Percentiles rank a stretch among this genome's conserved stretches.
phyloP scores from a whole-genome alignment of 2,113 vertebrate genomes.

The Lepisosteus oculatus region DNA sequence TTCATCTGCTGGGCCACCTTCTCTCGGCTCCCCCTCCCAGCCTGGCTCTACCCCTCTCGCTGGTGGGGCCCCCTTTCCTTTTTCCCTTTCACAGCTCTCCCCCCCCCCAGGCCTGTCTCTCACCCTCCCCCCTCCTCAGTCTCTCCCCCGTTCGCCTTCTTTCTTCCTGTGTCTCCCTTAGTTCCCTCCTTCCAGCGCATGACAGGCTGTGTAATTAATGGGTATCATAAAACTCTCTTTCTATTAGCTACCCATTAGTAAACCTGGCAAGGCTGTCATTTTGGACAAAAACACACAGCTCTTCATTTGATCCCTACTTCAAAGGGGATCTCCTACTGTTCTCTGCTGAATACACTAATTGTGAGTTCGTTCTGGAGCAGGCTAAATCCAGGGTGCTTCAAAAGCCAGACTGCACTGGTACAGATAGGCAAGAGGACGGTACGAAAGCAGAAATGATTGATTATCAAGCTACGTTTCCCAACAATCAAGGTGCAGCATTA shows the following conservation, averaged over 20 bases:
- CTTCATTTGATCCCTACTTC: conserved; percentile 92
- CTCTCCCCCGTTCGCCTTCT: conserved; percentile 22
- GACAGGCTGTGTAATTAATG: conserved; percentile 92
- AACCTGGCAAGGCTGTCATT: conserved; percentile 90
- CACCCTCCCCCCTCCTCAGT: neutral
- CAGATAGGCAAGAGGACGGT: conserved; percentile 56
- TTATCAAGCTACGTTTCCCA: conserved; percentile 49
- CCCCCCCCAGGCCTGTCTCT: neutral
- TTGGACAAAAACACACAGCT: conserved; percentile 92
- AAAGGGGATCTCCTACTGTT: conserved; percentile 93
- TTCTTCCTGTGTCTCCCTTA: conserved; percentile 31
- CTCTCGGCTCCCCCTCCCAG: neutral
- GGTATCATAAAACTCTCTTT: conserved; percentile 92
- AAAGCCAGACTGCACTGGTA: conserved; percentile 58
- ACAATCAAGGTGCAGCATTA: conserved; percentile 26
- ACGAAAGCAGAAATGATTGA: conserved; percentile 60
- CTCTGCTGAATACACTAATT: conserved; percentile 90
- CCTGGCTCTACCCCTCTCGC: neutral
- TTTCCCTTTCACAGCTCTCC: conserved; percentile 12
- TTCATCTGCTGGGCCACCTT: no score
- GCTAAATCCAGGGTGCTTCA: conserved; percentile 65
- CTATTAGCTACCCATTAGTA: conserved; percentile 95
- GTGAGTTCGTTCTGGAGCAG: conserved; percentile 80
- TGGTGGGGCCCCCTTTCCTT: neutral
- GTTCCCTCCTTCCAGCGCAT: conserved; percentile 73